Conservation (phyloP, 2,888 invertebrate species). For the Cryptocephalus primarius region DNA sequence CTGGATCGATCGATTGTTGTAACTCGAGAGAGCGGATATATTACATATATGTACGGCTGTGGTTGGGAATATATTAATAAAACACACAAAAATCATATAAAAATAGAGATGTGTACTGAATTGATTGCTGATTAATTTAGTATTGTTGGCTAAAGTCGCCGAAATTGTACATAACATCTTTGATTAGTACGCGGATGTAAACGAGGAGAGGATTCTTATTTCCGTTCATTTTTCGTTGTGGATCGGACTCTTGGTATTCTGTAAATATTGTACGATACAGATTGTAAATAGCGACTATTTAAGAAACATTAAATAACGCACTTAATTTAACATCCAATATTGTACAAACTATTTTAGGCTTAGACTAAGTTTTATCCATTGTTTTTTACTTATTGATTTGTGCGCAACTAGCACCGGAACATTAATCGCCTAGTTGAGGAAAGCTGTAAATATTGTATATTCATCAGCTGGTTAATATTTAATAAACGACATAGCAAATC, state of each 20-base stretch:
- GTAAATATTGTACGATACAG: too few relatives aligned
- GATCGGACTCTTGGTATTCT: slow-evolving; percentile 6
- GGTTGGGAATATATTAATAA: too few relatives aligned
- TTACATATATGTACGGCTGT: too few relatives aligned
- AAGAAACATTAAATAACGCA: too few relatives aligned
- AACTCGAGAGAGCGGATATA: too few relatives aligned
- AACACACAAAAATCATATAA: too few relatives aligned
- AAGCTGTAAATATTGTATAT: slow-evolving; percentile 36
- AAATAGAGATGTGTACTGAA: slow-evolving; percentile 23
- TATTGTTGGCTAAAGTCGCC: slow-evolving; percentile 30
- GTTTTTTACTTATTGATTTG: slow-evolving; percentile 13
- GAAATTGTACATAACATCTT: slow-evolving; percentile 25
- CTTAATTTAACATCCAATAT: not conserved
- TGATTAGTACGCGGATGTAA: slow-evolving; percentile 4
- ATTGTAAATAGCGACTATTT: too few relatives aligned
- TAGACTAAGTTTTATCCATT: slow-evolving; percentile 15
- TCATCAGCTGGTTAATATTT: slow-evolving; percentile 26
- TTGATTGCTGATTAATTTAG: slow-evolving; percentile 10
- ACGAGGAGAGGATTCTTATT: not conserved
- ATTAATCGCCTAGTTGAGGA: slow-evolving; percentile 10
- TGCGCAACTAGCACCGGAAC: slow-evolving; percentile 15
- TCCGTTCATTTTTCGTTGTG: slow-evolving; percentile 1
- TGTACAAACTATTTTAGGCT: slow-evolving; percentile 22
- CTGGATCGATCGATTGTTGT: too few relatives aligned
- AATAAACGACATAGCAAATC: slow-evolving; percentile 16